Conservation (phyloP, 2,888 invertebrate species). For the Xestia sexstrigata region DNA sequence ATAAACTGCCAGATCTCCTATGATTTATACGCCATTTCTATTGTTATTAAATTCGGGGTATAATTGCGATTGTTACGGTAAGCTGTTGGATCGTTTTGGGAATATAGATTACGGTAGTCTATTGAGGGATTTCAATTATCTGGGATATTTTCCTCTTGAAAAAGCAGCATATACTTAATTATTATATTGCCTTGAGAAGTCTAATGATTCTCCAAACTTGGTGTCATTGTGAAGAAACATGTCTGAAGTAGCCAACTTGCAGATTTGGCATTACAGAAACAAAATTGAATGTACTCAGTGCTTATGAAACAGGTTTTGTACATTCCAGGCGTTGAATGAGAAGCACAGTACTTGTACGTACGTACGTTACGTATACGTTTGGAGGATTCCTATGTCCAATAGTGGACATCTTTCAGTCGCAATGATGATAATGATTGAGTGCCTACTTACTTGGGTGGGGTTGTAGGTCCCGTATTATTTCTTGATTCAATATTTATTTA, state of each 20-base stretch:
- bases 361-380: too few relatives aligned
- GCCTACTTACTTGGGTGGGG: neutral
- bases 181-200: neutral
- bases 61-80: slow-evolving; percentile 35
- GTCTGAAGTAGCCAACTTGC: neutral
- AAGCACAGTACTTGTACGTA: neutral
- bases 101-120: neutral
- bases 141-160: neutral
- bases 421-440: neutral
- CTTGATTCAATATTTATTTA: neutral
- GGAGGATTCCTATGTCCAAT: neutral
- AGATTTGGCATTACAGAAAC: neutral
- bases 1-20: slow-evolving; percentile 58
- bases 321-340: neutral
- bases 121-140: neutral
- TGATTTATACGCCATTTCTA: slow-evolving; percentile 59
- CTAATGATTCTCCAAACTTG: neutral
- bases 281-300: neutral
- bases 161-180: neutral
- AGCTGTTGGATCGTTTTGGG: slow-evolving; percentile 21
- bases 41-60: slow-evolving; percentile 52
- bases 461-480: neutral
- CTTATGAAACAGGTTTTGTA: neutral
- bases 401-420: neutral
- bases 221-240: neutral